These are phyloP conservation scores for Meta bourneti DNA, from an alignment of 2,888 invertebrate genomes.

Conservation along the genomic window DNA sequence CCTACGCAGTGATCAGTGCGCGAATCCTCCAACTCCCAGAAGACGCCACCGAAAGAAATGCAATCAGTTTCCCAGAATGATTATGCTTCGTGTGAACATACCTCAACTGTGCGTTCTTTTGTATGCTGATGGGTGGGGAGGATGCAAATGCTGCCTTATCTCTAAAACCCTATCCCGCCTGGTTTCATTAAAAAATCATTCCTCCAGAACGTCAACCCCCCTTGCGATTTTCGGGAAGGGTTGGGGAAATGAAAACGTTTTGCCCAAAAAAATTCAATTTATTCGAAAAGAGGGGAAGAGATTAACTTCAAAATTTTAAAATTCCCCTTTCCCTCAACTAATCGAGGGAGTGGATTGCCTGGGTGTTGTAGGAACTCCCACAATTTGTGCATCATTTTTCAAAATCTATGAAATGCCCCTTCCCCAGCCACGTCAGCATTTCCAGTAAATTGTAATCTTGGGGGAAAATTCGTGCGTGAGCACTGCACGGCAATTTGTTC, in stretches of 20 bases:
- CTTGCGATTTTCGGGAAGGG: not conserved
- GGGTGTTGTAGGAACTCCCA: not conserved
- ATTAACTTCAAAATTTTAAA: not conserved
- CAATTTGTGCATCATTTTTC: not conserved
- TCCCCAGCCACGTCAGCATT: not conserved
- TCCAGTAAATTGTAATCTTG: not conserved
- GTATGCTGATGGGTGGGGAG: not conserved
- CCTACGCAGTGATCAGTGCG: not conserved
- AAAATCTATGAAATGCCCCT: not conserved
- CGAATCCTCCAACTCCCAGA: not conserved
- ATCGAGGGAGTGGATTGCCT: not conserved
- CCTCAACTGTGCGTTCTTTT: not conserved
- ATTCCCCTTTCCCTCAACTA: conserved; percentile 5
- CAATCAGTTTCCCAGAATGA: not conserved
- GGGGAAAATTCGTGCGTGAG: not conserved
- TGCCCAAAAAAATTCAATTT: conserved; percentile 41
- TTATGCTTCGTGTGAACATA: not conserved
- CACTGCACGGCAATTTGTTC: not conserved
- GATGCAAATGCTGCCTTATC: not conserved
- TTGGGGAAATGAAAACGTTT: conserved; percentile 19
- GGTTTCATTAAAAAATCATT: conserved; percentile 28
- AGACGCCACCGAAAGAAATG: not conserved
- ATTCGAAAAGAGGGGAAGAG: conserved; percentile 14
- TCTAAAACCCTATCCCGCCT: conserved; percentile 3
- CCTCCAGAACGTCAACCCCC: not conserved